Conservation (phyloP, 2,888 invertebrate genomes). For the Lasioglossum zephyrum region DNA sequence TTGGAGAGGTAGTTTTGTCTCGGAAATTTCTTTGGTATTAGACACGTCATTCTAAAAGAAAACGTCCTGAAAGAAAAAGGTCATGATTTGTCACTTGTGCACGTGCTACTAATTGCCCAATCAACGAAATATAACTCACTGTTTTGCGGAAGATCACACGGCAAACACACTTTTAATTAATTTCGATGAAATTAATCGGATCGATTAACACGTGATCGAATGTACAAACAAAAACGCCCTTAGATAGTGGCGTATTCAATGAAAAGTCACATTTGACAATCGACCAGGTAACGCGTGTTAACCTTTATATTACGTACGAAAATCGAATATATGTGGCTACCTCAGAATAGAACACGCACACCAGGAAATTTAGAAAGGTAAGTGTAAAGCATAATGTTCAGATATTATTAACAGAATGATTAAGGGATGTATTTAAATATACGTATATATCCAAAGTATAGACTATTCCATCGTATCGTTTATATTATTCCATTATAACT, state of each 20-base stretch:
- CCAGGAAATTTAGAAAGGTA: constrained; percentile 44
- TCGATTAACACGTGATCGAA: not conserved
- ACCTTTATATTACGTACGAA: constrained; percentile 61
- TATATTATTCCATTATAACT: not conserved
- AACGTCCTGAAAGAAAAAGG: constrained; percentile 50
- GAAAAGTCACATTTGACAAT: constrained; percentile 42
- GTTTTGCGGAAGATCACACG: constrained; percentile 18
- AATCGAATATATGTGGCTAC: constrained; percentile 41
- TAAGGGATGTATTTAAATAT: not conserved
- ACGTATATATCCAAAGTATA: not conserved
- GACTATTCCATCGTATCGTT: not conserved
- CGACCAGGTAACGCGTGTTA: constrained; percentile 36
- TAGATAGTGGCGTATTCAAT: constrained; percentile 8
- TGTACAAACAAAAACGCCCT: not conserved
- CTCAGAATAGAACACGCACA: constrained; percentile 58
- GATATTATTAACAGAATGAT: constrained; percentile 9
- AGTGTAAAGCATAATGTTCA: constrained; percentile 21
- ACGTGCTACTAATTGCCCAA: constrained; percentile 4
- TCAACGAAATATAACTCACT: not conserved
- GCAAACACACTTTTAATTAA: constrained; percentile 24
- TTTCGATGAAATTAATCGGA: constrained; percentile 4
- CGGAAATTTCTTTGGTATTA: constrained; percentile 64
- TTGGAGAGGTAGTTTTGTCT: constrained; percentile 63
- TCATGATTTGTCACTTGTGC: constrained; percentile 28
- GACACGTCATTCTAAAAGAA: constrained; percentile 67